Base-by-base conservation (phyloP, 2,797 vertebrate species). In the Prionace glauca region DNA sequence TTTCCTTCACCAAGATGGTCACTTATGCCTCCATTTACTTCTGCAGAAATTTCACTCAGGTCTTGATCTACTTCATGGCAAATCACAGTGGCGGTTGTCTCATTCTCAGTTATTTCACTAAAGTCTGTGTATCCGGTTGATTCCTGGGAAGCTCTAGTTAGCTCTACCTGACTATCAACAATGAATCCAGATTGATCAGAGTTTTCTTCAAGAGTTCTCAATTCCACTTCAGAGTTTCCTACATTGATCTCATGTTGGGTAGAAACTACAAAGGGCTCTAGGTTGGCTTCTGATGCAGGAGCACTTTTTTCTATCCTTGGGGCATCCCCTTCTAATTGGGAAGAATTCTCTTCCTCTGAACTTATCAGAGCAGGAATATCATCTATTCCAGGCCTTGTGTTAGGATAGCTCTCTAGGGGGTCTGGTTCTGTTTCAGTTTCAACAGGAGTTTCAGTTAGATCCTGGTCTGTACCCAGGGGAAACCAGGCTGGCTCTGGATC, bases 91-190 rank as follows among this genome's bases (percentile, higher is more conserved):
- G 29, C 41, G 7, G 7, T 41, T 3, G n/a, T 1, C 91, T 93
- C n/a, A 2, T 7, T 45, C 74, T 56, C 93, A 32, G 7, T 7
- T 41, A 20, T 74, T 74, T 71, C 93, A 94, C 26, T 26, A 3
- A 92, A 22, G 67, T 41, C 65, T 65, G 65, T 69, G 36, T 3
- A 92, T 41, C 65, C 32, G 3, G 24, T 10, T 41, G 90, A 92
- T 8, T 92, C 62, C n/a, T 41, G 90, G 69, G 9, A 92, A 92
- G 22, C n/a, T 9, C 0, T 20, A 69, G 20, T 41, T 69, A 24
- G n/a, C 8, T 92, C 65, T 92, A 92, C 36, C 67, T 41, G 90
- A n/a, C 20, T 92, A 41, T 92, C 90, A 41, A 92, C n/a, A 92
- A 69, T 20, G 22, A 69, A 41, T 92, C 62, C 90, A 22, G 36